These are phyloP conservation scores for Galeopsomyia nigrocyanea DNA, from an alignment of 2,888 invertebrate genomes.

Conservation along the genomic window DNA sequence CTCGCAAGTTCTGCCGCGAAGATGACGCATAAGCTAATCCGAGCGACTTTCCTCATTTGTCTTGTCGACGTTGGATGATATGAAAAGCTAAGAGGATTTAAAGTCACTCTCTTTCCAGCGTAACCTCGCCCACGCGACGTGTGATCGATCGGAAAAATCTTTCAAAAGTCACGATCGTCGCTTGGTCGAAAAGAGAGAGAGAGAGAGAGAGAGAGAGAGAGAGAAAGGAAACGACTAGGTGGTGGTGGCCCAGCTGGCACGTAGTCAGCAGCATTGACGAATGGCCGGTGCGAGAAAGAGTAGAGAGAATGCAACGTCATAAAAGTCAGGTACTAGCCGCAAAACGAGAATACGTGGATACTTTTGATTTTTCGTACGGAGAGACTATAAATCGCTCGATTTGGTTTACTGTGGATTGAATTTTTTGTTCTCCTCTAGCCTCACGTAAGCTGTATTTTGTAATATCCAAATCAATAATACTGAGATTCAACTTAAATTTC, in stretches of 20 bases:
- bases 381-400: conserved; percentile 29
- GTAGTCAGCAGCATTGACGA: conserved; percentile 50
- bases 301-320: conserved; percentile 9
- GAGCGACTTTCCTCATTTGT: conserved; percentile 5
- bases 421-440: not conserved
- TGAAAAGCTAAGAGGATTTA: conserved; percentile 20
- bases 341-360: not conserved
- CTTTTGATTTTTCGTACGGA: no score
- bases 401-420: conserved; percentile 8
- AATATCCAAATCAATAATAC: no score
- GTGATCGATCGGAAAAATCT: conserved; percentile 34
- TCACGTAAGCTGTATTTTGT: no score
- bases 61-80: conserved; percentile 4
- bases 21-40: conserved; percentile 36
- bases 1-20: not conserved
- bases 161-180: conserved; percentile 13
- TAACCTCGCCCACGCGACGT: not conserved
- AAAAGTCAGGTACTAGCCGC: conserved; percentile 23
- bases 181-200: not conserved
- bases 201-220: conserved; percentile 1
- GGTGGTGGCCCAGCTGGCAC: conserved; percentile 46
- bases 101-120: not conserved
- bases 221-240: conserved; percentile 16
- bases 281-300: conserved; percentile 25
- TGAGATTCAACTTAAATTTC: no score